These are phyloP conservation scores for Cataglyphis altisquamis DNA, from an alignment of 2,888 invertebrate species.

Conservation along the genomic window DNA sequence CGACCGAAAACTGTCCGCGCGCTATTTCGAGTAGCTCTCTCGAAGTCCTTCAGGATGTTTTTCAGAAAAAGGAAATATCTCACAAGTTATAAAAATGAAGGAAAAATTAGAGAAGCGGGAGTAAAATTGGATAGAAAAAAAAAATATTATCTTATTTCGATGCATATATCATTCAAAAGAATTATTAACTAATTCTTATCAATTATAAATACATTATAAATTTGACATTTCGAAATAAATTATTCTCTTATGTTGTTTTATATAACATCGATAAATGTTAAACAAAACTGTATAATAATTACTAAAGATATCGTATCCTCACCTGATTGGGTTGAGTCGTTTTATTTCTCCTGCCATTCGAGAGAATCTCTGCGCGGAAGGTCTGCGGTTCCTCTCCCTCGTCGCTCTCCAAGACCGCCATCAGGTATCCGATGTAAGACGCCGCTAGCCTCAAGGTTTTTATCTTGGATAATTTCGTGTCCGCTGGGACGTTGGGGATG, in stretches of 20 bases:
- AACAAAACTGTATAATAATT: no score
- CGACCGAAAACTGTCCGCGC: conserved; percentile 19
- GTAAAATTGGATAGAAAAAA: not conserved
- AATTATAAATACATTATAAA: not conserved
- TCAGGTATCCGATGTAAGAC: conserved; percentile 96
- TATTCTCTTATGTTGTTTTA: not conserved
- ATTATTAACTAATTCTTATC: not conserved
- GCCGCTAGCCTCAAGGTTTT: conserved; percentile 97
- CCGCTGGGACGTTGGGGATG: conserved; percentile 98
- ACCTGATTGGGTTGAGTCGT: conserved; percentile 78
- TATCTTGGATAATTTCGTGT: conserved; percentile 98
- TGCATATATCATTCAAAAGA: not conserved
- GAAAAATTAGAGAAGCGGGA: no score
- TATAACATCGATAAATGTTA: not conserved
- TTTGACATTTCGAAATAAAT: not conserved
- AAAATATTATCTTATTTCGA: not conserved
- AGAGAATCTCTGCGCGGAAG: conserved; percentile 94
- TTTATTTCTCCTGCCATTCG: conserved; percentile 82
- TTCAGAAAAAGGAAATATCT: conserved; percentile 14
- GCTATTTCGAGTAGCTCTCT: conserved; percentile 42
- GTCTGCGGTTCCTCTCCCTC: conserved; percentile 92
- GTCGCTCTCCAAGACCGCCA: conserved; percentile 95
- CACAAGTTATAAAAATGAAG: not conserved
- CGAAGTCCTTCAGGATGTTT: not conserved
- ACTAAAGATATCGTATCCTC: conserved; percentile 17